Evolutionary conservation across 2,888 invertebrate species (phyloP).

Genomic region (Diabrotica balteata): DNA sequence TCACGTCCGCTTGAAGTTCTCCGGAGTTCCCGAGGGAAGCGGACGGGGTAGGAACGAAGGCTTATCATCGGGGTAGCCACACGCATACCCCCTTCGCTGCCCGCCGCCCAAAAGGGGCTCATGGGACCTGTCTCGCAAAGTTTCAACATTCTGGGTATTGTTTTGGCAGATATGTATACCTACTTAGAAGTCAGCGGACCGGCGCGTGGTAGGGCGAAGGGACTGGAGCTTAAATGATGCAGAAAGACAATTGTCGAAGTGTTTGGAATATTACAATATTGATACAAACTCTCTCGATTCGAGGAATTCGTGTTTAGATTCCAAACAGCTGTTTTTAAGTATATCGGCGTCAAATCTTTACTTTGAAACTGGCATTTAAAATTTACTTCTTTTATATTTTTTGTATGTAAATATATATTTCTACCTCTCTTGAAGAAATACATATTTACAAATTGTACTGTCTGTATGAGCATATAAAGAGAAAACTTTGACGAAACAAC

Average conservation of each 20-base stretch:
- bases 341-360: no score
- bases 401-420: no score
- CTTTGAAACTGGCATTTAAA: no score
- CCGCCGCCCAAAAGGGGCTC: background rate
- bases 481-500: no score
- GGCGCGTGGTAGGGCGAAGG: background rate
- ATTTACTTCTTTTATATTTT: no score
- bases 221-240: background rate
- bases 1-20: constrained; percentile 19
- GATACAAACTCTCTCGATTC: no score
- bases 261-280: no score
- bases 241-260: background rate
- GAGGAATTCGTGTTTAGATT: no score
- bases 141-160: constrained; percentile 24
- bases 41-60: constrained; percentile 6
- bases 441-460: no score
- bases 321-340: no score
- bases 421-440: no score
- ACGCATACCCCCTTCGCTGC: background rate
- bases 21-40: constrained; percentile 3
- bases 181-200: background rate
- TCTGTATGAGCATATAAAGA: no score
- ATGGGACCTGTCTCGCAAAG: constrained; percentile 19
- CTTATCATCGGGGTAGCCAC: constrained; percentile 18
- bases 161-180: constrained; percentile 1